phyloP scores from a whole-genome alignment of 37 sponge, comb jelly and placozoan genomes.

The Beroe ovata region DNA sequence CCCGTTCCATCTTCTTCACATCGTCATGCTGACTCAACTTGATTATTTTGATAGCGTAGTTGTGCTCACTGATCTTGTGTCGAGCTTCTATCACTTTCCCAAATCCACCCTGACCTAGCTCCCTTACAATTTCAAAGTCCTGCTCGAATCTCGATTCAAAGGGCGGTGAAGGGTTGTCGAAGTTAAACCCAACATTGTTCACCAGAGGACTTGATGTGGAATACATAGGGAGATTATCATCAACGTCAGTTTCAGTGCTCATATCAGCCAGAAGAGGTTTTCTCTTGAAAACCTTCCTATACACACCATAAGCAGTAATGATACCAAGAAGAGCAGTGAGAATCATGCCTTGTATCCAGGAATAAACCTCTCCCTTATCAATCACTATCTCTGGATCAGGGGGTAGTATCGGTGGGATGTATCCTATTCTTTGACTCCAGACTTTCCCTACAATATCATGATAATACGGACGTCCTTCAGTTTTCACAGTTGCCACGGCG shows the following conservation, averaged over 20 bases:
- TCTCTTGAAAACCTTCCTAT: conserved; percentile 36
- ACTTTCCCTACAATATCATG: not conserved
- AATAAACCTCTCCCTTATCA: not conserved
- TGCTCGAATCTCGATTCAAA: conserved; percentile 67
- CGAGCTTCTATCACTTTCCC: conserved; percentile 83
- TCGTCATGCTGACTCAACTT: conserved; percentile 70
- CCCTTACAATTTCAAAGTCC: conserved; percentile 76
- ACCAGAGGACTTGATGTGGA: not conserved
- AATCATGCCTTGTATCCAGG: not conserved
- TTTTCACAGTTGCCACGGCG: not conserved
- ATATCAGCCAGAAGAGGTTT: not conserved
- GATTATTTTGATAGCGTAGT: conserved; percentile 88
- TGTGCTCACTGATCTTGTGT: conserved; percentile 74
- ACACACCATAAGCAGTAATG: conserved; percentile 14
- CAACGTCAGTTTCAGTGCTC: conserved; percentile 24
- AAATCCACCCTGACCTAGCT: conserved; percentile 86
- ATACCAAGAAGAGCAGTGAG: not conserved
- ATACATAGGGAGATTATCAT: not conserved
- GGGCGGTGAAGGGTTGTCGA: conserved; percentile 28
- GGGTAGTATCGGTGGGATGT: not conserved
- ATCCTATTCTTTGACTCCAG: not conserved
- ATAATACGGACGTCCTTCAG: not conserved
- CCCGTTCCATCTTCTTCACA: conserved; percentile 85
- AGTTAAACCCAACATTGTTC: not conserved
- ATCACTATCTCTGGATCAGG: no score